Conservation (phyloP, 2,113 vertebrate genomes). For the Apistogramma diplotaenia region DNA sequence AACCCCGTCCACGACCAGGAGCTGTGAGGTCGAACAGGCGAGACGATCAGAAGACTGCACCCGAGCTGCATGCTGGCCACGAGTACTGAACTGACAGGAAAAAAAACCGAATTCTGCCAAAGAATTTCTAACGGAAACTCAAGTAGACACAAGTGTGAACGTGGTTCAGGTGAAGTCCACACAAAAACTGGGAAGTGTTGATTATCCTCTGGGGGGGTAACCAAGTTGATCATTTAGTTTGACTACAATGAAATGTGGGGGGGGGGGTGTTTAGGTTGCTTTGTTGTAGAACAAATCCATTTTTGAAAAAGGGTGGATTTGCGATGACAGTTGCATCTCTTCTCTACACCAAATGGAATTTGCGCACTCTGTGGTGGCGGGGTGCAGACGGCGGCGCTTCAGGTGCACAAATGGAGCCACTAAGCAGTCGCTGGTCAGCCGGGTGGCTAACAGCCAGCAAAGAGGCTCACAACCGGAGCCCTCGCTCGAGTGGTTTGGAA, state of each 20-base stretch:
- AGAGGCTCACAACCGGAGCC: background rate
- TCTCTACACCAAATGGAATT: constrained; percentile 22
- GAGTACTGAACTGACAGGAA: background rate
- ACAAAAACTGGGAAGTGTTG: constrained; percentile 4
- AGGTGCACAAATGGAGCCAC: constrained; percentile 20
- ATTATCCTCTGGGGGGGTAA: constrained; percentile 2
- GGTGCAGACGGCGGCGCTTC: constrained; percentile 3
- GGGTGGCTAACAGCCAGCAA: constrained; percentile 49
- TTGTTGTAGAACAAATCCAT: constrained; percentile 24
- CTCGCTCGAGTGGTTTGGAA: constrained; percentile 28
- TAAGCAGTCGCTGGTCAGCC: constrained; percentile 44
- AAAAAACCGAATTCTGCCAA: constrained; percentile 33
- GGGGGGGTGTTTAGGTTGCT: constrained; percentile 14
- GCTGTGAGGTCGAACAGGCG: constrained; percentile 12
- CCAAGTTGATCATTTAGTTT: constrained; percentile 27
- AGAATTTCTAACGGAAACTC: constrained; percentile 26
- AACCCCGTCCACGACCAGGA: constrained; percentile 23
- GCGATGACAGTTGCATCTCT: constrained; percentile 19
- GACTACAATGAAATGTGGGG: constrained; percentile 19
- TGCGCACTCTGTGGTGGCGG: background rate
- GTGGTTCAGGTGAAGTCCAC: constrained; percentile 18
- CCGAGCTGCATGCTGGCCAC: constrained; percentile 10
- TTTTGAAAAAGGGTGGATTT: constrained; percentile 17
- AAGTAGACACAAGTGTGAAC: background rate
- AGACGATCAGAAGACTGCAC: constrained; percentile 28